Evolutionary conservation across 2,113 vertebrate species (phyloP).

Genomic region (Oncorhynchus gorbuscha): DNA sequence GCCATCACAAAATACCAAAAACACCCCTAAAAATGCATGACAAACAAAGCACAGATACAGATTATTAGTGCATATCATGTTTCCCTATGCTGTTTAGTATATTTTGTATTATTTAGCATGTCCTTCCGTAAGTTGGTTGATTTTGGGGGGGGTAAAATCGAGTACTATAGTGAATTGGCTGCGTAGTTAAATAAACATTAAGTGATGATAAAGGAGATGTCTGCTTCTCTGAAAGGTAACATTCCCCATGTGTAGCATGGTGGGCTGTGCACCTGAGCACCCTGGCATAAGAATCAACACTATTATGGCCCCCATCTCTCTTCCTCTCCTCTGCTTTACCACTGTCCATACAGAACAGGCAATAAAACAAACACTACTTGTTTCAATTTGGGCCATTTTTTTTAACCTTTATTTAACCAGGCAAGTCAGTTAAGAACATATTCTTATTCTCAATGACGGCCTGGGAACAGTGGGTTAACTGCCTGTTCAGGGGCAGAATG

Average conservation of each 20-base stretch:
- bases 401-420: too few species aligned
- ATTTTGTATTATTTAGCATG: background rate
- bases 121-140: background rate
- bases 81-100: background rate
- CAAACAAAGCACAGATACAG: background rate
- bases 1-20: background rate
- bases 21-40: background rate
- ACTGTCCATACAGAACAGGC: background rate
- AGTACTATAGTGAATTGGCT: background rate
- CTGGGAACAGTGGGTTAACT: too few species aligned
- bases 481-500: too few species aligned
- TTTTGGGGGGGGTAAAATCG: background rate
- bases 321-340: background rate
- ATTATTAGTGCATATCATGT: background rate
- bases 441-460: too few species aligned
- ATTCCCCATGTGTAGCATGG: background rate
- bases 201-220: background rate
- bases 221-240: constrained; percentile 2
- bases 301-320: background rate
- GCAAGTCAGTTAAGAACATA: too few species aligned
- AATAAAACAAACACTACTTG: background rate
- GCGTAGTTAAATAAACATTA: background rate
- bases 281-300: background rate
- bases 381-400: background rate
- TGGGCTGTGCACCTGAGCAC: background rate